phyloP scores from a whole-genome alignment of 2,888 invertebrate species.

The Eupithecia vulgata region DNA sequence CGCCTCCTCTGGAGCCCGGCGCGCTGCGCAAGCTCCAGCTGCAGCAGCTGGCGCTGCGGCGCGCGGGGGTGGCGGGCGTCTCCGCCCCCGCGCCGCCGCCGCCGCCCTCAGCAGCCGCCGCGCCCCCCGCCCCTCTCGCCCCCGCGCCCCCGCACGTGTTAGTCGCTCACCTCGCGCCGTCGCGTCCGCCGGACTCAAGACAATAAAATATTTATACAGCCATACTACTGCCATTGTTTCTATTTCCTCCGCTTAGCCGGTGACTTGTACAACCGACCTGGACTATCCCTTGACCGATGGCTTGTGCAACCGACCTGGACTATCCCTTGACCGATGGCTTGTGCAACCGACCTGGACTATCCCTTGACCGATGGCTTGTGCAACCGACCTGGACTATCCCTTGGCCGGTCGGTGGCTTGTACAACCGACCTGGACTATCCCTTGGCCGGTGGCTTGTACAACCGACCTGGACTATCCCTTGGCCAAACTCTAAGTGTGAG shows the following conservation, averaged over 20 bases:
- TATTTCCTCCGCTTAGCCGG: not conserved
- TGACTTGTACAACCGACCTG: too few species aligned
- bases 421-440: too few species aligned
- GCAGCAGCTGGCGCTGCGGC: slow-evolving; percentile 61
- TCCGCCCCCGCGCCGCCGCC: slow-evolving; percentile 38
- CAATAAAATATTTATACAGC: slow-evolving; percentile 23
- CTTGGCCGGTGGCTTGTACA: too few species aligned
- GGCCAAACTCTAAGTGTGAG: too few species aligned
- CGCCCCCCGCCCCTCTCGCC: slow-evolving; percentile 37
- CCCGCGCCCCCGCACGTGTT: slow-evolving; percentile 67
- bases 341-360: too few species aligned
- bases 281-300: too few species aligned
- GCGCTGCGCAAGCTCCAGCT: slow-evolving; percentile 60
- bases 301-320: too few species aligned
- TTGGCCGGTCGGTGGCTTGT: too few species aligned
- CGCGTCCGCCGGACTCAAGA: slow-evolving; percentile 60
- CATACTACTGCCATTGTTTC: not conserved
- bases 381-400: too few species aligned
- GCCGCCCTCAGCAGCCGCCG: slow-evolving; percentile 36
- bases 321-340: too few species aligned
- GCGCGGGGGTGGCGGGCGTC: slow-evolving; percentile 48
- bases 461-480: too few species aligned
- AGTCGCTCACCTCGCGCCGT: slow-evolving; percentile 63
- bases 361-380: too few species aligned
- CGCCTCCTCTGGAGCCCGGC: slow-evolving; percentile 62